Percentiles rank a stretch among this genome's conserved stretches.
Evolutionary conservation across 2,113 vertebrate genomes (phyloP).

Genomic region (Mixornis gularis): DNA sequence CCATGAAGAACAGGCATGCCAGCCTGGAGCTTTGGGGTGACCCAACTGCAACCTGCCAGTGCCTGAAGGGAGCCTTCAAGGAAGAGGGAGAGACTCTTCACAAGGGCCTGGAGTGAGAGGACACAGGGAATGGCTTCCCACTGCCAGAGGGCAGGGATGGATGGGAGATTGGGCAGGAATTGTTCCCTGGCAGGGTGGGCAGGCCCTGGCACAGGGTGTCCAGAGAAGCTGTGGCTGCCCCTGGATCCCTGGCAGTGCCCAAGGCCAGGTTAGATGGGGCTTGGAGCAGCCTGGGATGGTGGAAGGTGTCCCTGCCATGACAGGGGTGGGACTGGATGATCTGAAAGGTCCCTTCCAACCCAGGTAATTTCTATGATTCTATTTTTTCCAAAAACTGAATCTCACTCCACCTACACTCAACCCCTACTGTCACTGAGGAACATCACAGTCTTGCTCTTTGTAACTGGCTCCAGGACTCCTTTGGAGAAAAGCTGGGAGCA

Average conservation of each 20-base stretch:
- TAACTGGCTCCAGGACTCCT: background rate
- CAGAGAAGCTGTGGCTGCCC: background rate
- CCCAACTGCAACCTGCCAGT: background rate
- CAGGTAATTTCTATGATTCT: background rate
- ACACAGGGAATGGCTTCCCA: background rate
- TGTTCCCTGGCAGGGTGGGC: background rate
- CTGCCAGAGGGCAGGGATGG: fast-evolving
- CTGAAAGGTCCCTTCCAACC: background rate
- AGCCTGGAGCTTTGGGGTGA: background rate
- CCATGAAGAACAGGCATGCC: background rate
- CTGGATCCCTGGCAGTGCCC: background rate
- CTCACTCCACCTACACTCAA: background rate
- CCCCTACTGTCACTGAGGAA: background rate
- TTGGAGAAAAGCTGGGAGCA: background rate
- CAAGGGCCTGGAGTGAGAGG: background rate
- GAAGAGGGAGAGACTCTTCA: background rate
- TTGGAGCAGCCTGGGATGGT: background rate
- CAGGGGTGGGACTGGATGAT: background rate
- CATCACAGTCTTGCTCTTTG: background rate
- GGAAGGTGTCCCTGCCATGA: background rate
- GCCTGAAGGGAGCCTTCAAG: background rate
- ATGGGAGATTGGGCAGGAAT: background rate
- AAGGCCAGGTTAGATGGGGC: background rate
- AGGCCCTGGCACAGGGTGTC: background rate
- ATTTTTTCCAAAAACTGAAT: background rate